Evolutionary conservation across 1,140 invertebrate genomes (phyloP).

Genomic region (Caenorhabditis remanei): DNA sequence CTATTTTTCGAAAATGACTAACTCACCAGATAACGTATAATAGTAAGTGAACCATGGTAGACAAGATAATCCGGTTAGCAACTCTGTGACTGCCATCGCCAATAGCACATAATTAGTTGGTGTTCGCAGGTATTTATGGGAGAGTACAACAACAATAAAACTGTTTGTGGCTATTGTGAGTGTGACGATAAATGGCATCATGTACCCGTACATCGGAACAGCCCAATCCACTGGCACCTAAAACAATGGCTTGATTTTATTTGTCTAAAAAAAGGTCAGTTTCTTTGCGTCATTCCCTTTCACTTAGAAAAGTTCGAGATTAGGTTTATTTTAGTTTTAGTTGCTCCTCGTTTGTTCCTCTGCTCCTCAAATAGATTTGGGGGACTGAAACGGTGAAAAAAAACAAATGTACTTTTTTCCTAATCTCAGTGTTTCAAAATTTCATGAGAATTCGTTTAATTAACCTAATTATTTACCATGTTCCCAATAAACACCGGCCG

Average conservation of each 20-base stretch:
- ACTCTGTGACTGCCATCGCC: conserved; percentile 91
- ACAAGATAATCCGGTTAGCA: conserved; percentile 84
- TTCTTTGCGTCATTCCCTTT: conserved; percentile 19
- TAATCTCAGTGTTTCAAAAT: too few relatives aligned
- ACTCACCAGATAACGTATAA: conserved; percentile 74
- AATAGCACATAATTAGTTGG: conserved; percentile 84
- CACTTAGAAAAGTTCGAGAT: background rate
- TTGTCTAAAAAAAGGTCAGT: background rate
- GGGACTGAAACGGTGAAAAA: conserved; percentile 4
- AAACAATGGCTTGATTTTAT: conserved; percentile 8
- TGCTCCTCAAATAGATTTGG: background rate
- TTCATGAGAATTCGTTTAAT: too few relatives aligned
- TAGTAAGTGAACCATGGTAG: conserved; percentile 78
- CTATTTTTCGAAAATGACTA: background rate
- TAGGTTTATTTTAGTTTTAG: background rate
- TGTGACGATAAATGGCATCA: conserved; percentile 82
- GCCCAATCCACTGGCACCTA: conserved; percentile 76
- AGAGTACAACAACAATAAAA: conserved; percentile 85
- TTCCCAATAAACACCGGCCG: conserved; percentile 38
- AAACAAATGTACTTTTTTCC: background rate
- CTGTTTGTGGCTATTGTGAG: conserved; percentile 92
- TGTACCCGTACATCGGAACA: conserved; percentile 75
- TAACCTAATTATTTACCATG: background rate
- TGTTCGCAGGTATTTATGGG: conserved; percentile 82
- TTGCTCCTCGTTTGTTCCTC: conserved; percentile 7